Evolutionary conservation across 2,113 vertebrate species (phyloP), one percentile per base, ranked within the genome.

Genomic region (Synodontis membranacea): DNA sequence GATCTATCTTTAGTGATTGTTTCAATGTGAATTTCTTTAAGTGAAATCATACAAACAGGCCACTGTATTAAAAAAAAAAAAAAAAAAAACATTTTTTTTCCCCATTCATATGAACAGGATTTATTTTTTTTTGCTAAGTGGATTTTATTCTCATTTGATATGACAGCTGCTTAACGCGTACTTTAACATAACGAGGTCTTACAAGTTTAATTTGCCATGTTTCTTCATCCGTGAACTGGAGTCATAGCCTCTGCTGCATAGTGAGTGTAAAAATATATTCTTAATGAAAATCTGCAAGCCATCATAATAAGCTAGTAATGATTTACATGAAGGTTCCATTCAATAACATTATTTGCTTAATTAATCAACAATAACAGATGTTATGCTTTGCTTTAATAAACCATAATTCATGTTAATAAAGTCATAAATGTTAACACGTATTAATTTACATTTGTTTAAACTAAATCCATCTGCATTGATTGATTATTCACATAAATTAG

Each of bases 141-240:
- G 70, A 74, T 42, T 74, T 39, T 21, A 37, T 68, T 68, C 66
- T 74, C 70, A 76, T 76, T 46, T 17, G 12, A 50, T 50, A 28
- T 50, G 74, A 76, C 44, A 31, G 74, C 74, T 76, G 28, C 74
- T 48, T 76, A 76, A 50, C 46, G 44, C 46, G 17, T 31, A 76
- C 74, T 50, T 76, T 31, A 48, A 76, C 74, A 76, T 76, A 76
- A 76, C 31, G 74, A 76, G 74, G 14, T 50, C 50, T 79, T 78
- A 34, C 34, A 21, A 31, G 46, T 79, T 79, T 79, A 54, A 79
- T 79, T 50, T n/a, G 10, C 15, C 1, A 46, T 52, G 75, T 52
- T 79, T 37, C 75, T 10, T 79, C 75, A 79, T 54, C 75, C 48
- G 23, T 54, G 75, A 52, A 19, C 48, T 10, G 14, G 10, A 54